These are phyloP conservation scores for Sericinus montela DNA, from an alignment of 2,888 invertebrate genomes.

Conservation along the genomic window DNA sequence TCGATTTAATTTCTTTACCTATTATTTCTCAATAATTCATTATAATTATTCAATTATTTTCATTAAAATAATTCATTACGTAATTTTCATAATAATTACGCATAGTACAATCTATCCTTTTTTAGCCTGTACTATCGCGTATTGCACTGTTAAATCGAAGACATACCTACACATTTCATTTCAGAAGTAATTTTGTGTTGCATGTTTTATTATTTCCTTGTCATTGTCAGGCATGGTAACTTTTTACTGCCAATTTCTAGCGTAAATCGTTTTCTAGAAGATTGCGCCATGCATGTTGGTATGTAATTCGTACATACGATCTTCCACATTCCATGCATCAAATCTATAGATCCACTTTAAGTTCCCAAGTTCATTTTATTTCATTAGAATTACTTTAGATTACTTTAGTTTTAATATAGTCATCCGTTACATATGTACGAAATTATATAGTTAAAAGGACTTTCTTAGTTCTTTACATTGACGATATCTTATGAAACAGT, in stretches of 20 bases:
- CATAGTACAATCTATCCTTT: no score
- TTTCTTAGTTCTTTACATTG: no score
- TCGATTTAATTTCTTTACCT: conserved; percentile 38
- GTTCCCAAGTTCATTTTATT: conserved; percentile 14
- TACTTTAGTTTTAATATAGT: no score
- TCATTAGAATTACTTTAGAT: conserved; percentile 18
- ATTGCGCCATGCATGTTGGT: conserved; percentile 14
- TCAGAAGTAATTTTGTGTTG: conserved; percentile 57
- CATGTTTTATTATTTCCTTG: conserved; percentile 58
- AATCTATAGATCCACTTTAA: conserved; percentile 13
- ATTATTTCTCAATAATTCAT: background rate
- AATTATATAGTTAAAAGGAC: no score
- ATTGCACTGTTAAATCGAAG: conserved; percentile 43
- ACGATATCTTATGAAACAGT: no score
- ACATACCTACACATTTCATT: conserved; percentile 39
- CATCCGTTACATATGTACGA: background rate
- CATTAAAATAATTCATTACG: no score
- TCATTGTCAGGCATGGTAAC: conserved; percentile 39
- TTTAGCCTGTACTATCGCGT: no score
- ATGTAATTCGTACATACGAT: conserved; percentile 17
- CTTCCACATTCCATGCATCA: conserved; percentile 19
- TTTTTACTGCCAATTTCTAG: conserved; percentile 23
- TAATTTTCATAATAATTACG: no score
- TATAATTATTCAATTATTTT: no score
- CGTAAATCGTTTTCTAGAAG: conserved; percentile 5